phyloP scores from a whole-genome alignment of 2,113 vertebrate genomes.

The Cyrtonyx montezumae region DNA sequence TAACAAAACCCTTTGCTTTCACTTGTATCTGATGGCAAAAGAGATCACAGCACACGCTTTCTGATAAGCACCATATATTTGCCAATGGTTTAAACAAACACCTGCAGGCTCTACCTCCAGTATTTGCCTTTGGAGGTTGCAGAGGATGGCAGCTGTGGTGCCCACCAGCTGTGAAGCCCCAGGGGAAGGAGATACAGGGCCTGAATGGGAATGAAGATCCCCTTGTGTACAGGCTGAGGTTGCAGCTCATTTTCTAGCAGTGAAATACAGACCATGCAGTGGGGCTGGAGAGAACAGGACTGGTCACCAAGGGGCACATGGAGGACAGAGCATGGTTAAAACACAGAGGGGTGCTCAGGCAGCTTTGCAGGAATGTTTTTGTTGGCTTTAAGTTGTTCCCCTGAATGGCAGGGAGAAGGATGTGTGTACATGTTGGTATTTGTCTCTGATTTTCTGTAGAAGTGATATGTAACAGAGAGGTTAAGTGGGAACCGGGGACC shows the following conservation, averaged over 20 bases:
- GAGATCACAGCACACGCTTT: background rate
- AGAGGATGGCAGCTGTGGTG: background rate
- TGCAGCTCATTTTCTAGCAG: rapidly evolving
- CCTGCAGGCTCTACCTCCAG: background rate
- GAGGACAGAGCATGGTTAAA: background rate
- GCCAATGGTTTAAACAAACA: background rate
- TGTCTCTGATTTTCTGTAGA: background rate
- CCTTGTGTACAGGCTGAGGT: rapidly evolving
- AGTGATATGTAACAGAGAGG: background rate
- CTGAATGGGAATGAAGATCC: background rate
- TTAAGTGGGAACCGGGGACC: background rate
- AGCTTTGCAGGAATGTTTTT: background rate
- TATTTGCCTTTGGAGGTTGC: conserved; percentile 19
- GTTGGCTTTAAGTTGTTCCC: background rate
- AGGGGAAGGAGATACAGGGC: background rate
- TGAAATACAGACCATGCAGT: background rate
- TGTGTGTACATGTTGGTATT: background rate
- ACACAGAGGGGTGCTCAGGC: background rate
- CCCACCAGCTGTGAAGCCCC: background rate
- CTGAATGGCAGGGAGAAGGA: background rate
- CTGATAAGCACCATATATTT: background rate
- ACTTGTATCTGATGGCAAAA: conserved; percentile 17
- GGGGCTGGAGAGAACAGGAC: background rate
- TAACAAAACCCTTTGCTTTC: background rate
- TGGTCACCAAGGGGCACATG: background rate